Percentiles rank a stretch among this genome's conserved stretches.
These are phyloP conservation scores for Portunus trituberculatus DNA, from an alignment of 1,140 invertebrate genomes.

Conservation along the genomic window DNA sequence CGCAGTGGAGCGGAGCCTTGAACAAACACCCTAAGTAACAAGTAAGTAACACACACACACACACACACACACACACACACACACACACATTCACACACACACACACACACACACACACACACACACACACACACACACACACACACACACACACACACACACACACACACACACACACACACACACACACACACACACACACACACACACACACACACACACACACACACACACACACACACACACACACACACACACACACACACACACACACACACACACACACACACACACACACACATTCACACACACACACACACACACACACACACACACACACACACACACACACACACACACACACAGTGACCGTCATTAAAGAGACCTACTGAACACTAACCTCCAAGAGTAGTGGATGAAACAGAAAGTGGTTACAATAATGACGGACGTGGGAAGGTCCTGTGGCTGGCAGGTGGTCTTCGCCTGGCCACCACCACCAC, in stretches of 20 bases:
- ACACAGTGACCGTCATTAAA: not conserved
- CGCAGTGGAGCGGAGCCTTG: too few species aligned
- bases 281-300: too few species aligned
- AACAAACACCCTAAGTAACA: too few species aligned
- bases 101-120: slow-evolving; percentile 41
- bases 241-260: slow-evolving; percentile 17
- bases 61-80: slow-evolving; percentile 41
- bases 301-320: too few species aligned
- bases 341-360: slow-evolving; percentile 18
- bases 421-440: not conserved
- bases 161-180: too few species aligned
- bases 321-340: not conserved
- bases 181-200: too few species aligned
- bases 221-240: too few species aligned
- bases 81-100: not conserved
- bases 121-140: not conserved
- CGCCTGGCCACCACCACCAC: not conserved
- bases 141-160: too few species aligned
- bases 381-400: not conserved
- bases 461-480: not conserved
- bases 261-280: not conserved
- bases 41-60: not conserved
- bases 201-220: too few species aligned
- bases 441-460: not conserved
- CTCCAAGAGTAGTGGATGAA: not conserved